A percentile compares a stretch with the other conserved stretches of the same genome.
Conservation (phyloP, 2,888 invertebrate species). For the Ennomos quercinarius region DNA sequence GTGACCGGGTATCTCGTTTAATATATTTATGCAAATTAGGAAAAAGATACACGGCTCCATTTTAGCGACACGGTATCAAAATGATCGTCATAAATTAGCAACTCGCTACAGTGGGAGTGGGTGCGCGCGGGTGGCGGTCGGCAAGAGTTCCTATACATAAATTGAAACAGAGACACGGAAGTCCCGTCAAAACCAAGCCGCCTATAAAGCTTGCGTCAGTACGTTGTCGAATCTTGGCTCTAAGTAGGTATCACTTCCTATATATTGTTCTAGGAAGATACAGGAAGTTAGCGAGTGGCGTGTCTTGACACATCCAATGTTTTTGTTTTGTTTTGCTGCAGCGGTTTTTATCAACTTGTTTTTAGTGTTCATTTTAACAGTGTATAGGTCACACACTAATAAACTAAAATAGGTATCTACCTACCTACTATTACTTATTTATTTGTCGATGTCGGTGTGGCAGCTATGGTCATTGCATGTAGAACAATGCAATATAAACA, state of each 20-base stretch:
- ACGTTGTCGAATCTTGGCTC: constrained; percentile 47
- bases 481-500: no score
- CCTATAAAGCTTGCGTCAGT: constrained; percentile 61
- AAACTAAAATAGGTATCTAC: no score
- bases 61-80: constrained; percentile 31
- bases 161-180: constrained; percentile 55
- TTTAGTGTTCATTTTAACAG: no score
- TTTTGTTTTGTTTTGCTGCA: constrained; percentile 7
- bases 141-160: constrained; percentile 33
- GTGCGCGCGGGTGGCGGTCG: constrained; percentile 42
- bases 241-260: constrained; percentile 56
- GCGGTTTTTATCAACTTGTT: background rate
- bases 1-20: constrained; percentile 27
- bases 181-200: constrained; percentile 47
- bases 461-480: no score
- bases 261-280: constrained; percentile 40
- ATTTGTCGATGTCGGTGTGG: no score
- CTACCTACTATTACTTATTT: no score
- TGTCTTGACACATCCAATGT: constrained; percentile 18
- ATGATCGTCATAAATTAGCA: constrained; percentile 55
- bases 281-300: constrained; percentile 35
- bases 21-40: constrained; percentile 33
- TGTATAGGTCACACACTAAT: no score
- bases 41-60: constrained; percentile 29
- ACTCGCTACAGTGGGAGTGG: constrained; percentile 49